Evolutionary conservation across 2,888 invertebrate species (phyloP).

Genomic region (Synergus japonicus): DNA sequence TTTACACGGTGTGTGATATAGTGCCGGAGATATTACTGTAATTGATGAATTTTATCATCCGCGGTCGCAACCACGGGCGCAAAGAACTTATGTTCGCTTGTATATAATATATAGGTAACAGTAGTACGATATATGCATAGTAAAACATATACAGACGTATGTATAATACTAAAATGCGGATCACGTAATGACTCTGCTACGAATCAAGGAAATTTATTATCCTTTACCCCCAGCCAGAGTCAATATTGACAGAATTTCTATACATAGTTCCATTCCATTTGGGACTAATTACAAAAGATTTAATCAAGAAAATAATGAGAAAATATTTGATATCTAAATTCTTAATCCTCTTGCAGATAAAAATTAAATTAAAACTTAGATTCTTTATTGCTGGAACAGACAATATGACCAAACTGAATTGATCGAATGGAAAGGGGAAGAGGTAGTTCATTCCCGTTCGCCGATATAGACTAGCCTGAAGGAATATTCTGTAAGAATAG

Average conservation of each 20-base stretch:
- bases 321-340: conserved; percentile 16
- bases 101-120: conserved; percentile 13
- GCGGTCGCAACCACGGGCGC: conserved; percentile 6
- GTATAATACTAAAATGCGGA: conserved; percentile 1
- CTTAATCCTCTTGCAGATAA: background rate
- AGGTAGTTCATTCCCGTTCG: too few species aligned
- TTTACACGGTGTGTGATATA: conserved; percentile 13
- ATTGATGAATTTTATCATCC: conserved; percentile 31
- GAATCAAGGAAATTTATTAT: conserved; percentile 55
- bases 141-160: background rate
- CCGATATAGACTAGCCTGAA: too few species aligned
- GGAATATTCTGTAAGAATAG: too few species aligned
- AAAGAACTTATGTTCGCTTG: conserved; percentile 21
- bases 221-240: conserved; percentile 56
- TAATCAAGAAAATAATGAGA: conserved; percentile 31
- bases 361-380: too few species aligned
- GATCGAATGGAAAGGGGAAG: too few species aligned
- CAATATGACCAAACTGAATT: too few species aligned
- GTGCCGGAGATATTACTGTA: conserved; percentile 24
- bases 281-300: conserved; percentile 21
- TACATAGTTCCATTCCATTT: conserved; percentile 4
- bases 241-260: conserved; percentile 59
- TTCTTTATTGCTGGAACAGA: too few species aligned
- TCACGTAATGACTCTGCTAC: conserved; percentile 32
- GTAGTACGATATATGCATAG: background rate